A percentile compares a stretch with the other conserved stretches of the same genome.
Conservation (phyloP, 2,113 vertebrate genomes). For the Poecile atricapillus region DNA sequence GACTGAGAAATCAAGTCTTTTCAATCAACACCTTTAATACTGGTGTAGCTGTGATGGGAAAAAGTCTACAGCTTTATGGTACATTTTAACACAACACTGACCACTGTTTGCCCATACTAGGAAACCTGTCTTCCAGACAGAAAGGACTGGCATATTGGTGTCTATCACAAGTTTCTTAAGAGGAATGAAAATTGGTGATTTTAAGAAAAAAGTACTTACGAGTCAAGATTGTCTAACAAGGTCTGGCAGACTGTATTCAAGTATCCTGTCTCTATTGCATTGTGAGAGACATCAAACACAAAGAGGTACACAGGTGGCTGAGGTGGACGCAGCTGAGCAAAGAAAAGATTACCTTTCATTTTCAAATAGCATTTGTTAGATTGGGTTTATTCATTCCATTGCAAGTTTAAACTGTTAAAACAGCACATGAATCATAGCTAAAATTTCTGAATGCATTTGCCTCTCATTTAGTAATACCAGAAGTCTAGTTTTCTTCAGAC, state of each 20-base stretch:
- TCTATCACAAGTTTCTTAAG: neutral
- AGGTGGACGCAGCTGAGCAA: conserved; percentile 87
- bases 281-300: conserved; percentile 93
- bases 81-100: neutral
- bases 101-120: neutral
- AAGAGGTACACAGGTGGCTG: conserved; percentile 97
- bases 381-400: neutral
- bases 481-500: neutral
- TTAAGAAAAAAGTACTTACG: conserved; percentile 76
- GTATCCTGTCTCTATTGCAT: conserved; percentile 94
- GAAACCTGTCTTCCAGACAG: neutral
- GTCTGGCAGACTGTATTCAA: conserved; percentile 90
- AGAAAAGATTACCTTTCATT: neutral
- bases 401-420: neutral
- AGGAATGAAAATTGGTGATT: neutral
- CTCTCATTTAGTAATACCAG: neutral
- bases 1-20: neutral
- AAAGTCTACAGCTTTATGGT: neutral
- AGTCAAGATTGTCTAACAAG: conserved; percentile 90
- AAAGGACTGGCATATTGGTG: neutral
- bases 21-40: neutral
- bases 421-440: neutral
- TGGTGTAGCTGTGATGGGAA: neutral
- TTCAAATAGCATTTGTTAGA: neutral
- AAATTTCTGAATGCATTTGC: neutral